These are phyloP conservation scores for Nomia melanderi DNA, from an alignment of 1,140 invertebrate species.

Conservation along the genomic window DNA sequence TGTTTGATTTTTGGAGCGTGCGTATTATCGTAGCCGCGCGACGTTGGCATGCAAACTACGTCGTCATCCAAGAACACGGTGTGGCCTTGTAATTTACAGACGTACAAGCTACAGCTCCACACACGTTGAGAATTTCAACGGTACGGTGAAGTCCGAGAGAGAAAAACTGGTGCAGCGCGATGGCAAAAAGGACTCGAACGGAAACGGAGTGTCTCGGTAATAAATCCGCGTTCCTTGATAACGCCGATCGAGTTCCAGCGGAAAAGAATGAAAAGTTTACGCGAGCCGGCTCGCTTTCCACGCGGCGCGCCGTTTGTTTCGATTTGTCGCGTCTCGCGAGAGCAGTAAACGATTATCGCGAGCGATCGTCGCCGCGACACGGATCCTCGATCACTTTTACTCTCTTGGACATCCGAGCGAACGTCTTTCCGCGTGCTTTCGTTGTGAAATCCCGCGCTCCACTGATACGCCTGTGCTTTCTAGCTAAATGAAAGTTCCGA, in stretches of 20 bases:
- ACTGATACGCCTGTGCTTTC: neutral
- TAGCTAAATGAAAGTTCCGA: neutral
- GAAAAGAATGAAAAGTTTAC: neutral
- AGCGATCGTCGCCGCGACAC: neutral
- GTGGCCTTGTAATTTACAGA: slow-evolving; percentile 31
- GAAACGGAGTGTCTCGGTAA: neutral
- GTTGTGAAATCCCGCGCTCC: neutral
- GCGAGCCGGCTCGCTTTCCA: neutral
- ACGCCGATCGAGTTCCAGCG: neutral
- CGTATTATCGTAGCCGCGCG: neutral
- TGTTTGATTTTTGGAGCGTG: neutral
- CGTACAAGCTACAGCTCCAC: neutral
- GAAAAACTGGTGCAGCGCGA: too few relatives aligned
- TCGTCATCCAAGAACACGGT: slow-evolving; percentile 18
- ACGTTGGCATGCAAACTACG: slow-evolving; percentile 16
- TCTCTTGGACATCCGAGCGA: too few relatives aligned
- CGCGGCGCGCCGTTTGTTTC: neutral
- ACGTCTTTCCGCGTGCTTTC: neutral
- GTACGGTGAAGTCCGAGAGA: neutral
- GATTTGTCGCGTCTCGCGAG: neutral
- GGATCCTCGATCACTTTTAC: neutral
- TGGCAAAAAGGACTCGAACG: neutral
- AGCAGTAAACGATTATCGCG: neutral
- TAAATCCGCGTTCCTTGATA: neutral
- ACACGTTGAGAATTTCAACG: slow-evolving; percentile 19